phyloP scores from a whole-genome alignment of 2,888 invertebrate genomes.

The Cheiracanthium punctorium region DNA sequence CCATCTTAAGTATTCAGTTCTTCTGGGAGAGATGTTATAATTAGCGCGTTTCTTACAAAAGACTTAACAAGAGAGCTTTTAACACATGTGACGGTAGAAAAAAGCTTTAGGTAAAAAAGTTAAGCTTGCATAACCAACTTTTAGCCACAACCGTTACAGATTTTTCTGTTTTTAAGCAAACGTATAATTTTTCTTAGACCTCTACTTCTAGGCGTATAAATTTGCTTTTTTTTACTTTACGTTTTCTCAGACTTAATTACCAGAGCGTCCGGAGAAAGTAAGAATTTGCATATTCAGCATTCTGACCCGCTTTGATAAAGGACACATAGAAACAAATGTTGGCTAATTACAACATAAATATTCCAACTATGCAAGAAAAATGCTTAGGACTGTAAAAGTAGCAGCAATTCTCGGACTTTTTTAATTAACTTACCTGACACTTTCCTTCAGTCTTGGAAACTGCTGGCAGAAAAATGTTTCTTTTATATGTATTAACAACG shows the following conservation, averaged over 20 bases:
- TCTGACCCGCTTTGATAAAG: conserved; percentile 15
- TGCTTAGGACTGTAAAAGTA: conserved; percentile 52
- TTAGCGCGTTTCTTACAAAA: conserved; percentile 47
- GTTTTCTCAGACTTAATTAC: conserved; percentile 56
- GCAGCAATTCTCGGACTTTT: conserved; percentile 56
- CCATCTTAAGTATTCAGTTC: conserved; percentile 29
- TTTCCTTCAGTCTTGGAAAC: conserved; percentile 18
- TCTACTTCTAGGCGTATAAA: background rate
- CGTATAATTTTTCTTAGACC: conserved; percentile 6
- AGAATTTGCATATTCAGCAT: conserved; percentile 65
- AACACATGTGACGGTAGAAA: conserved; percentile 30
- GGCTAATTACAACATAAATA: conserved; percentile 68
- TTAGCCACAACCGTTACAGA: conserved; percentile 36
- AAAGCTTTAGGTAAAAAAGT: conserved; percentile 32
- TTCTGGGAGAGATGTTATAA: conserved; percentile 40
- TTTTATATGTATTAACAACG: conserved; percentile 48
- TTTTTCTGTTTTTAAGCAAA: conserved; percentile 34
- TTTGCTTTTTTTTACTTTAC: conserved; percentile 1
- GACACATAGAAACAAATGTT: conserved; percentile 57
- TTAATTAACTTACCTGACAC: conserved; percentile 66
- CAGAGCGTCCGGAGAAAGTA: conserved; percentile 52
- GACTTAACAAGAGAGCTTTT: conserved; percentile 45
- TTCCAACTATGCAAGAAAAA: conserved; percentile 64
- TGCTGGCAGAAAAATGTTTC: conserved; percentile 29
- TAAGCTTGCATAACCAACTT: conserved; percentile 45